These are phyloP conservation scores for Myotis pilosus DNA, from an alignment of 2,797 vertebrate genomes.

Conservation along the genomic window DNA sequence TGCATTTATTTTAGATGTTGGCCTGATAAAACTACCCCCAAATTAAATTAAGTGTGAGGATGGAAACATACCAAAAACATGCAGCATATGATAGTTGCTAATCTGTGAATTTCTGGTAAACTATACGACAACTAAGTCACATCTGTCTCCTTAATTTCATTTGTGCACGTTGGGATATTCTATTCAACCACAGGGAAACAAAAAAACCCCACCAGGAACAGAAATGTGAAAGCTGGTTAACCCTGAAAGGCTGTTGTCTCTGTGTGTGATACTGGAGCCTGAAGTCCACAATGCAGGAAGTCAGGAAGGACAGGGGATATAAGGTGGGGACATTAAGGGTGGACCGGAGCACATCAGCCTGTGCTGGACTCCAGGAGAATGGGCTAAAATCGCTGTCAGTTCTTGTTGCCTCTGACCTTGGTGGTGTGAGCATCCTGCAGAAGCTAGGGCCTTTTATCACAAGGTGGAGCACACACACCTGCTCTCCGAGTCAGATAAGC, in stretches of 20 bases:
- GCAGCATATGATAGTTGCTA: not conserved
- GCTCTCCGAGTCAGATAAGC: not conserved
- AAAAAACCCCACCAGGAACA: not conserved
- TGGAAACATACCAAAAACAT: constrained; percentile 6
- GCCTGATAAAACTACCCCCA: not conserved
- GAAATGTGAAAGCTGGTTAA: not conserved
- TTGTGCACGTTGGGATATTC: not conserved
- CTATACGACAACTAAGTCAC: not conserved
- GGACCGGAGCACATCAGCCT: not conserved
- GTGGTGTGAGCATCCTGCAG: not conserved
- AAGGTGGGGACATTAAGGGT: not conserved
- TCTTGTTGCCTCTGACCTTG: not conserved
- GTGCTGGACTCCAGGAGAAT: not conserved
- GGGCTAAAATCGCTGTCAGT: not conserved
- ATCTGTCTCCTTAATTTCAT: not conserved
- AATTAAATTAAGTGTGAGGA: constrained; percentile 36
- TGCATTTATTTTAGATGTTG: not conserved
- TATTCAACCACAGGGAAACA: not conserved
- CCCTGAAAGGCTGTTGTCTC: not conserved
- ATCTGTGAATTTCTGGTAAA: not conserved
- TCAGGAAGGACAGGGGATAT: not conserved
- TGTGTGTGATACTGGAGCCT: not conserved
- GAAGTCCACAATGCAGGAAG: not conserved
- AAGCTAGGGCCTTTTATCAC: not conserved
- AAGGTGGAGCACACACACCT: not conserved